These are phyloP conservation scores for Bagarius yarrelli DNA, from an alignment of 2,113 vertebrate species.

Conservation along the genomic window DNA sequence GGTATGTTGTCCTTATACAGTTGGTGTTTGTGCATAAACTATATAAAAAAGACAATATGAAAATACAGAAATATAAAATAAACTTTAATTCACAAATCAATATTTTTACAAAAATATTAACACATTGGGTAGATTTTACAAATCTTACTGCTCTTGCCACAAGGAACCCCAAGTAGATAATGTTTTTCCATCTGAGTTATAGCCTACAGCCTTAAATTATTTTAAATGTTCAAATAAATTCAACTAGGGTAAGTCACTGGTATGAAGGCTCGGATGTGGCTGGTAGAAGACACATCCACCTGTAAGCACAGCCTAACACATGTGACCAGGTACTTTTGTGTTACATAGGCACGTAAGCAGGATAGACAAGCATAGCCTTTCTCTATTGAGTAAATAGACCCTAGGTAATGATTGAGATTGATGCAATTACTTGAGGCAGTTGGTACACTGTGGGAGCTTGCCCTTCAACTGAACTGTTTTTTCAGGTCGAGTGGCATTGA, in stretches of 20 bases:
- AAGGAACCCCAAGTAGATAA: constrained; percentile 11
- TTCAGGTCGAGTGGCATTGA: constrained; percentile 76
- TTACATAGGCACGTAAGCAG: constrained; percentile 75
- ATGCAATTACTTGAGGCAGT: constrained; percentile 74
- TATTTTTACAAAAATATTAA: constrained; percentile 21
- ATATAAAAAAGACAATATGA: constrained; percentile 27
- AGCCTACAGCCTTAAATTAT: neutral
- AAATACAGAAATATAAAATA: constrained; percentile 37
- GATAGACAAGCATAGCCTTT: constrained; percentile 63
- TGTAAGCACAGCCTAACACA: constrained; percentile 73
- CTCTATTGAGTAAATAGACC: constrained; percentile 72
- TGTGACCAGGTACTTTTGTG: constrained; percentile 74
- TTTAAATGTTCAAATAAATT: neutral
- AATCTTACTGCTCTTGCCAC: constrained; percentile 22
- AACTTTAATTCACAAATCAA: constrained; percentile 45
- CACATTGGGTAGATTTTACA: neutral
- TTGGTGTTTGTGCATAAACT: constrained; percentile 5
- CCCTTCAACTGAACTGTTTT: constrained; percentile 79
- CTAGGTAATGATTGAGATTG: constrained; percentile 72
- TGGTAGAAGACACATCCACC: constrained; percentile 55
- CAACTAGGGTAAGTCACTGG: constrained; percentile 47
- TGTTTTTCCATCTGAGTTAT: neutral
- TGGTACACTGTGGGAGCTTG: constrained; percentile 77
- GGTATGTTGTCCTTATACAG: constrained; percentile 19
- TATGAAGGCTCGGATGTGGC: constrained; percentile 59